Evolutionary conservation across 2,888 invertebrate species (phyloP), one percentile per base, ranked within the genome.

Genomic region (Deroplatys truncata): DNA sequence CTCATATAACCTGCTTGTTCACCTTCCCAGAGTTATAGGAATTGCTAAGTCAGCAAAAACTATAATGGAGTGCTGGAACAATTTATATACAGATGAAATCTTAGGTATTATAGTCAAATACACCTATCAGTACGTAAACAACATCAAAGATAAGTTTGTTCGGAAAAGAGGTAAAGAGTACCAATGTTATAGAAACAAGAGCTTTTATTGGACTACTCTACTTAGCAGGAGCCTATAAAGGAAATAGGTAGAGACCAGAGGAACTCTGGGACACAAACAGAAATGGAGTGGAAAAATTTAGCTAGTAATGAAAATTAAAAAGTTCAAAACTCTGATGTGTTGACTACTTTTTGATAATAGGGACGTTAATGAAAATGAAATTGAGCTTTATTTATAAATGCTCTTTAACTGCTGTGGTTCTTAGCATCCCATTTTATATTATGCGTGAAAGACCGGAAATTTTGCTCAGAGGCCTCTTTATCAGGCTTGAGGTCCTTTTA

Each of bases 251-350:
- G 85, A 91, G 90, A 89, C 90, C 91, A 82, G 87, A 91, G 43
- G 92, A 92, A 85, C 89, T 92, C 28, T 92, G 92, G 92, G 91
- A 89, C 43, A 90, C 83, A 72, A 91, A 92, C 89, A 91, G 92
- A 56, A 90, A 91, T 88, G 92, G 92, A 35, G 89, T 92, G 20
- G 92, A 92, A 35, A 91, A 91, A 86, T 92, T 92, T 91, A 82
- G 91, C 28, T 89, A 91, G 91, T 91, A 82, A 92, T 92, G 92
- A 91, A 89, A 82, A 88, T 92, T 25, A 90, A 91, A 90, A 29
- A 92, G 82, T 92, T 92, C 91, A 90, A 91, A 84, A 92, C 92
- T 56, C 72, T 88, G n/a, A n/a, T 84, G 82, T 49, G 49, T 28
- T 88, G 88, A 82, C 28, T 85, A 43, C 15, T 25, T n/a, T 85